Evolutionary conservation across 2,797 vertebrate genomes (phyloP), one percentile per base, ranked within the genome.

Genomic region (Argyrosomus regius): DNA sequence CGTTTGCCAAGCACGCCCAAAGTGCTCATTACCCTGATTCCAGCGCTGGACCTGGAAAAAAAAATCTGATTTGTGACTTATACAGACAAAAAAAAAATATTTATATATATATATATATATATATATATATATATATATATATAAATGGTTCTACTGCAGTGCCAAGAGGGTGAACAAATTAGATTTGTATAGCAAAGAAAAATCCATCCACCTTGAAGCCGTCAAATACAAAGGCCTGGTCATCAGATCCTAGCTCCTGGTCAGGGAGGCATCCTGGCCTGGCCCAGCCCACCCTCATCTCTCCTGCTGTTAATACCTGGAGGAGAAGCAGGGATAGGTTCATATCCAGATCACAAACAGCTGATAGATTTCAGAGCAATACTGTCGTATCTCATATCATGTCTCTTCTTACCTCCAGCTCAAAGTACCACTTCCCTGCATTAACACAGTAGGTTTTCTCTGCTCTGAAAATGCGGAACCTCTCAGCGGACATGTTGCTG

Each of bases 11-110:
- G 96, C 95, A 10, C 98, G 96, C 0, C 98, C 98, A 78, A 98
- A 99, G 91, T 99, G 98, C 73, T 99, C 98, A 1, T 97, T 98
- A 20, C 98, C 98, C 87, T 98, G 98, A 91, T 99, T 96, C 97
- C 98, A 99, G 10, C 97, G 95, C 89, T 99, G 98, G 1, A 97
- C 97, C 98, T 99, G 11, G 5, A 3, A 17, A 59, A 39, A 24
- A 24, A 48, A 63, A 9, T 26, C 18, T 1, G 9, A 2, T 68
- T 53, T 22, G 57, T 22, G 3, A 43, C 49, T 53, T 3, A 22
- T 75, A 46, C 35, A 50, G 39, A 43, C n/a, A 12, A 39, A 22
- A 26, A 3, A 2, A 12, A n/a, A 6, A 8, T 10, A 22, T 22
- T 1, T 22, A 22, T 22, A 28, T 28, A 28, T 28, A 4, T 31